Evolutionary conservation across 2,888 invertebrate species (phyloP).

Genomic region (Dione vanillae): DNA sequence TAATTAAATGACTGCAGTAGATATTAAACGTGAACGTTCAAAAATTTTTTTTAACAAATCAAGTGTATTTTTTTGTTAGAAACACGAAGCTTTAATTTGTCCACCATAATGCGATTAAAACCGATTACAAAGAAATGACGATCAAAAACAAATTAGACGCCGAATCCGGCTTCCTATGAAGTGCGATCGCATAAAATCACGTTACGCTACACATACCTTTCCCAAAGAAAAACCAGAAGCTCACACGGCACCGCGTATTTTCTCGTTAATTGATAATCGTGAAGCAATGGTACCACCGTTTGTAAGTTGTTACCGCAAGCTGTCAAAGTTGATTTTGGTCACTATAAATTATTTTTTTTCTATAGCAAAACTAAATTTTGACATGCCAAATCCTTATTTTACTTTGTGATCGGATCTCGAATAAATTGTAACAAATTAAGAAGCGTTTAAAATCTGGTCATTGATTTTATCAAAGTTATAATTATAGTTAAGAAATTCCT

Average conservation of each 20-base stretch:
- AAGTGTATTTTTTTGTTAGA: background rate
- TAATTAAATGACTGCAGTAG: too few species aligned
- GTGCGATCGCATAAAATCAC: conserved; percentile 40
- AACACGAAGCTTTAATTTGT: background rate
- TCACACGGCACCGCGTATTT: conserved; percentile 33
- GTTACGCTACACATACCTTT: conserved; percentile 29
- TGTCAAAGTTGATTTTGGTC: conserved; percentile 33
- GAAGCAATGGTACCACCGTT: conserved; percentile 32
- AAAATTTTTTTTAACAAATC: too few species aligned
- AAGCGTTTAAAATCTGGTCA: conserved; percentile 1
- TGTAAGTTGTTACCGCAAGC: conserved; percentile 25
- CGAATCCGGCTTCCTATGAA: conserved; percentile 28
- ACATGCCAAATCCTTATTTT: background rate
- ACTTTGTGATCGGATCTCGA: background rate
- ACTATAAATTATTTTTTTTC: conserved; percentile 9
- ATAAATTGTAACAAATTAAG: background rate
- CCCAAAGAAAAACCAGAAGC: conserved; percentile 42
- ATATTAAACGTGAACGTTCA: too few species aligned
- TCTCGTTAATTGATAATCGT: conserved; percentile 42
- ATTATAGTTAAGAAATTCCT: background rate
- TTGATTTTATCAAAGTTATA: conserved; percentile 2
- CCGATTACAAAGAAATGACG: conserved; percentile 30
- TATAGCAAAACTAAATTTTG: conserved; percentile 7
- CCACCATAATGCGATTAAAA: background rate
- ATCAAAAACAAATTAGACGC: conserved; percentile 14